These are phyloP conservation scores for Ctenomys sociabilis DNA, from an alignment of 2,113 vertebrate genomes.

Conservation along the genomic window DNA sequence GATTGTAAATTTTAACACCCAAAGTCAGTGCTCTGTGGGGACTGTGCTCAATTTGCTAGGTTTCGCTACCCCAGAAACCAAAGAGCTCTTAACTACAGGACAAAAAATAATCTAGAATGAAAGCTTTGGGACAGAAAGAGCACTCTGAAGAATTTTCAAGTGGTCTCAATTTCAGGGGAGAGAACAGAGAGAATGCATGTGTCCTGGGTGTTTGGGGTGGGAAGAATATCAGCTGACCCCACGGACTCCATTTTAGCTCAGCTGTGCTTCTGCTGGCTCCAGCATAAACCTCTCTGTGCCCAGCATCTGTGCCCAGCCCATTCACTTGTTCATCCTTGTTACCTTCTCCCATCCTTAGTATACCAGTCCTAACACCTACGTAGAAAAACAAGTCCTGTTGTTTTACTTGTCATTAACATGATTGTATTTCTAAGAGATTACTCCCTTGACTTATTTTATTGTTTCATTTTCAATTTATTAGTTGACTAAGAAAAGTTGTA, in stretches of 20 bases:
- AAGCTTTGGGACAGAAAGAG: constrained; percentile 47
- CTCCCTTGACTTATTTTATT: background rate
- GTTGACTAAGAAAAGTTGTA: background rate
- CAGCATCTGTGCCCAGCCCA: background rate
- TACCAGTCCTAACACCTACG: background rate
- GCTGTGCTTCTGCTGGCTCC: background rate
- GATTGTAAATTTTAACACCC: background rate
- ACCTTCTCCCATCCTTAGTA: background rate
- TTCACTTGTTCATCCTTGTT: background rate
- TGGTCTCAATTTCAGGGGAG: background rate
- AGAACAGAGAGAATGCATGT: background rate
- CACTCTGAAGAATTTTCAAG: background rate
- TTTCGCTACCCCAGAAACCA: constrained; percentile 40
- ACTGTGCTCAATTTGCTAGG: constrained; percentile 53
- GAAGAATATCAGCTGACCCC: background rate
- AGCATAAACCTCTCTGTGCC: background rate
- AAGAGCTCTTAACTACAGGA: constrained; percentile 20
- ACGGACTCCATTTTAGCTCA: background rate
- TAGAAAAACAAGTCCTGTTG: background rate
- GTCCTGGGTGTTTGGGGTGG: too few species aligned
- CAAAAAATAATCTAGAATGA: background rate
- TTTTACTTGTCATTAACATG: background rate
- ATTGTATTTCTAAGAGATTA: background rate
- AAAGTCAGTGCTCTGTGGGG: constrained; percentile 7
- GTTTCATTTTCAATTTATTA: background rate